Conservation (phyloP, 2,797 vertebrate genomes). For the Protonibea diacanthus region DNA sequence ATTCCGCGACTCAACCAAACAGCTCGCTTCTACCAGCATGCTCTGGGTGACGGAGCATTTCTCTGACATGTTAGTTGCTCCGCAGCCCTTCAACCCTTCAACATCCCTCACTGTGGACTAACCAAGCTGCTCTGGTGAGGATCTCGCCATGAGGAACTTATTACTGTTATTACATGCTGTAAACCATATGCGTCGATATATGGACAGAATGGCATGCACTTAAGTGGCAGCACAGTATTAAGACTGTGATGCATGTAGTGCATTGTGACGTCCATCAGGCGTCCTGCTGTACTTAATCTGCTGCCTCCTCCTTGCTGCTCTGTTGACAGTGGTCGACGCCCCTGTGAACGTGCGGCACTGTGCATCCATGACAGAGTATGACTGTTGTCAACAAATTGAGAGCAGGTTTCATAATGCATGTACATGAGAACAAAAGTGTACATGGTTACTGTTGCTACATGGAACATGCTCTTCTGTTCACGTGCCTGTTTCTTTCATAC, state of each 20-base stretch:
- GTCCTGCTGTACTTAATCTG: slow-evolving; percentile 53
- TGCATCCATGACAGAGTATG: slow-evolving; percentile 8
- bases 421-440: slow-evolving; percentile 2
- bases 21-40: not conserved
- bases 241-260: slow-evolving; percentile 67
- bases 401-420: slow-evolving; percentile 17
- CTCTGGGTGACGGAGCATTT: slow-evolving; percentile 30
- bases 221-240: slow-evolving; percentile 59
- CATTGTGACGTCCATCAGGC: slow-evolving; percentile 60
- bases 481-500: not conserved
- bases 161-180: slow-evolving; percentile 76
- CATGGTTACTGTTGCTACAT: not conserved
- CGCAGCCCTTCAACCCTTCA: slow-evolving; percentile 10
- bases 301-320: slow-evolving; percentile 28
- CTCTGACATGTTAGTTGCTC: slow-evolving; percentile 32
- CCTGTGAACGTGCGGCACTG: slow-evolving; percentile 13
- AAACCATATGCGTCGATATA: slow-evolving; percentile 62
- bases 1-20: slow-evolving; percentile 24
- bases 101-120: slow-evolving; percentile 23
- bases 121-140: slow-evolving; percentile 28
- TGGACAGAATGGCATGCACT: slow-evolving; percentile 52
- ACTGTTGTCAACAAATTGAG: slow-evolving; percentile 41
- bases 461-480: not conserved
- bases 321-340: slow-evolving; percentile 27
- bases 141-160: slow-evolving; percentile 63